Base-by-base conservation (phyloP, 2,888 invertebrate genomes). In the Ormia ochracea region DNA sequence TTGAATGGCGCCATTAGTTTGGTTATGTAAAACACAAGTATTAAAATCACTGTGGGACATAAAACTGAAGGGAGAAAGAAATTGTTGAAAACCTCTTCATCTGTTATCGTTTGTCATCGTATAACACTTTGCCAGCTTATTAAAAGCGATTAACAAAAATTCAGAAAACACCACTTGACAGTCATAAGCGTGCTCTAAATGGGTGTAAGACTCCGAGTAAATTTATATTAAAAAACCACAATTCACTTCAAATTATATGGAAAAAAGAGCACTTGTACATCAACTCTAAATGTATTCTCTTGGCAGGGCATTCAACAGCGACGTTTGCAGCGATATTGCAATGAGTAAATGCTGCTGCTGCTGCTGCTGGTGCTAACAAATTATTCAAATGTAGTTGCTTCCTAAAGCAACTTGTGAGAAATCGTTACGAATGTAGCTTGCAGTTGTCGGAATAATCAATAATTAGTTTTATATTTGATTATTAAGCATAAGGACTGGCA, bases 131-230 rank as follows among this genome's bases (percentile, higher is more conserved):
- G 54, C 12, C 48, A 78, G 61, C 38, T 73, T 73, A 68, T 78
- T 68, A 63, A 61, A 63, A 63, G 50, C 41, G 63, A 73, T 63
- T 78, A 74, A 63, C 63, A 21, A 63, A n/a, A 68, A 63, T 48
- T 74, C 56, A 74, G 33, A 73, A 77, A 73, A 68, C 73, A 56
- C 56, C 78, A 61, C 72, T 73, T 59, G 52, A 66, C 61, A n/a
- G n/a, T n/a, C n/a, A 56, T n/a, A 61, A 73, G 52, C 65, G 52
- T 78, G 69, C 54, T 45, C 1, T 10, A 52, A 52, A 43, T n/a
- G 33, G 9, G 10, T 9, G 45, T 59, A 50, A 14, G n/a, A 26
- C 26, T n/a, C 12, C 33, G 50, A 63, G 19, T 14, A 36, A 23
- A 17, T 66, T 23, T 17, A 78, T 26, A 48, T 48, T 4, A 48